A percentile compares a stretch with the other conserved stretches of the same genome.
Conservation (phyloP, 2,888 invertebrate species). For the Mycogona germanica region DNA sequence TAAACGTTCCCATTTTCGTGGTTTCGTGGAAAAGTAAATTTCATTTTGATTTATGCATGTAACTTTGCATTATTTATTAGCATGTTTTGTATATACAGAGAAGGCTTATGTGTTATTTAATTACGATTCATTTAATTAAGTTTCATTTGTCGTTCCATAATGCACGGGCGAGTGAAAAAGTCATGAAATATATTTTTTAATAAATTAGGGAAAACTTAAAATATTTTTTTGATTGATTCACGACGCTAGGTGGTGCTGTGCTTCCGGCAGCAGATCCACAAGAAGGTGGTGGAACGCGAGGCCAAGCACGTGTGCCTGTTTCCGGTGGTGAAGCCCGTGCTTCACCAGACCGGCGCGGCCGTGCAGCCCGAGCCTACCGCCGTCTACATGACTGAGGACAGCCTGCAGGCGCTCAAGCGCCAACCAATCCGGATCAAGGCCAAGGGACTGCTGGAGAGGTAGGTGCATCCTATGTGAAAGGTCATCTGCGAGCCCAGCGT, state of each 20-base stretch:
- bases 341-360: constrained; percentile 21
- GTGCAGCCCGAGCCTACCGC: constrained; percentile 23
- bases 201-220: too few relatives aligned
- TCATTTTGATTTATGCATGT: too few relatives aligned
- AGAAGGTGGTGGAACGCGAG: constrained; percentile 16
- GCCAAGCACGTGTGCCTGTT: constrained; percentile 20
- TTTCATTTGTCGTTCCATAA: too few relatives aligned
- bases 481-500: constrained; percentile 32
- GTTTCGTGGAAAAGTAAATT: too few relatives aligned
- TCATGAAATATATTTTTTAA: too few relatives aligned
- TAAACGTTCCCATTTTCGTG: too few relatives aligned
- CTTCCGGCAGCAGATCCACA: constrained; percentile 18
- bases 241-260: constrained; percentile 19
- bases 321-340: constrained; percentile 23
- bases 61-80: too few relatives aligned
- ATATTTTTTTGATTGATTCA: too few relatives aligned
- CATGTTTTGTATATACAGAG: too few relatives aligned
- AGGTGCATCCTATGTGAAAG: not conserved
- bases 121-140: too few relatives aligned
- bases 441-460: constrained; percentile 25
- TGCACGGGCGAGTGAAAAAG: too few relatives aligned
- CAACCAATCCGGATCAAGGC: constrained; percentile 23
- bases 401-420: constrained; percentile 18
- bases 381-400: constrained; percentile 20
- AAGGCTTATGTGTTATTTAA: too few relatives aligned